These are phyloP conservation scores for Eucriotettix oculatus DNA, from an alignment of 2,888 invertebrate genomes.

Conservation along the genomic window DNA sequence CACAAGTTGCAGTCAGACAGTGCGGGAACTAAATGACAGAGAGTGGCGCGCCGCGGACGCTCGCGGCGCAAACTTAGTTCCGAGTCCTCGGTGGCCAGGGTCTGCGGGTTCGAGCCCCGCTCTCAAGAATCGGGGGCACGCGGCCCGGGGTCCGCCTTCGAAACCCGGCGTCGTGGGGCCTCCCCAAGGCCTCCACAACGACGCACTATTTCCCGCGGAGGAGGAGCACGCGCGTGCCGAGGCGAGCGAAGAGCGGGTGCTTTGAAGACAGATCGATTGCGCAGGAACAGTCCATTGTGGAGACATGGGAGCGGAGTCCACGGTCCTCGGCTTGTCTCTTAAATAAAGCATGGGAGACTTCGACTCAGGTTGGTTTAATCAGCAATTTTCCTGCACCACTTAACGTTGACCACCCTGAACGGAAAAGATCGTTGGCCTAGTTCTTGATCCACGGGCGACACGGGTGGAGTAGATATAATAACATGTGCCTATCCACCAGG, in stretches of 20 bases:
- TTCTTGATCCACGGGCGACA: too few species aligned
- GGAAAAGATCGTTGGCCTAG: too few species aligned
- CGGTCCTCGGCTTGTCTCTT: neutral
- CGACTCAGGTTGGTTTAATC: conserved; percentile 4
- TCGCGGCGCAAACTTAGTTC: too few species aligned
- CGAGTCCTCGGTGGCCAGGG: too few species aligned
- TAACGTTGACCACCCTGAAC: too few species aligned
- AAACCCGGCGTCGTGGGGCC: neutral
- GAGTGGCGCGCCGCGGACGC: neutral
- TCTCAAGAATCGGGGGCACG: neutral
- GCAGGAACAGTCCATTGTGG: neutral
- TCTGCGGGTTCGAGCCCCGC: too few species aligned
- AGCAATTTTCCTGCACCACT: too few species aligned
- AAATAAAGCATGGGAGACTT: conserved; percentile 4
- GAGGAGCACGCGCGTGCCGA: neutral
- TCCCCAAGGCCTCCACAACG: neutral
- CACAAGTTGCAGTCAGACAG: conserved; percentile 43
- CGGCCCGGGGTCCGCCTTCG: neutral
- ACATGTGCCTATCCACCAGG: too few species aligned
- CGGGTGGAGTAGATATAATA: too few species aligned
- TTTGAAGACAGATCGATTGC: neutral
- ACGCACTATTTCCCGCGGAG: neutral
- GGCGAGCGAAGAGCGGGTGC: neutral
- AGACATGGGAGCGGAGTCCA: neutral
- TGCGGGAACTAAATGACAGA: conserved; percentile 40